These are phyloP conservation scores for Cephus nigrinus DNA, from an alignment of 2,888 invertebrate genomes.

Conservation along the genomic window DNA sequence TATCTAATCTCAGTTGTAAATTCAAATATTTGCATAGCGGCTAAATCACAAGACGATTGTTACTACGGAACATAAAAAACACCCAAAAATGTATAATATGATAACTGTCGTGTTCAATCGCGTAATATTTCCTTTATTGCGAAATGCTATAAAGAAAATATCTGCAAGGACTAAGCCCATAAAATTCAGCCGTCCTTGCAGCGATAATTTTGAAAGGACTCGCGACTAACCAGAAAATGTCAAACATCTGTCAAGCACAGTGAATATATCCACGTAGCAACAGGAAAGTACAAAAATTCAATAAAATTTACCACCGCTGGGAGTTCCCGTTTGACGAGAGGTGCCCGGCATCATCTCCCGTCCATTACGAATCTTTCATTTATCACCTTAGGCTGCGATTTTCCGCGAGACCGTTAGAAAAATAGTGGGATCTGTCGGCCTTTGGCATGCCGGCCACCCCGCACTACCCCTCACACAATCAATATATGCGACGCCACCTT, in stretches of 20 bases:
- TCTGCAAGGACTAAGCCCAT: not conserved
- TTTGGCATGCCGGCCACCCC: slow-evolving; percentile 58
- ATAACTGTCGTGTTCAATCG: not conserved
- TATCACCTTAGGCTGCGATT: slow-evolving; percentile 25
- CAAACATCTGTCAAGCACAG: slow-evolving; percentile 51
- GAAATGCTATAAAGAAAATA: not conserved
- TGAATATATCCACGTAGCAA: not conserved
- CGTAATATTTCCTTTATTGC: not conserved
- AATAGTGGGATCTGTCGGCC: slow-evolving; percentile 54
- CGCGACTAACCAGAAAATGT: slow-evolving; percentile 24
- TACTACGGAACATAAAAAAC: slow-evolving; percentile 5
- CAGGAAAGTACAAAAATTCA: not conserved
- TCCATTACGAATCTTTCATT: slow-evolving; percentile 44
- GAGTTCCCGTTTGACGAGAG: slow-evolving; percentile 55
- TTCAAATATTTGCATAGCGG: not conserved
- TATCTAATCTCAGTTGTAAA: not conserved
- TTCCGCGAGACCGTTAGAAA: slow-evolving; percentile 54
- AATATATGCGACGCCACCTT: slow-evolving; percentile 40
- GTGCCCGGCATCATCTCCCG: slow-evolving; percentile 63
- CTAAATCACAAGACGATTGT: not conserved
- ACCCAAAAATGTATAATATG: not conserved
- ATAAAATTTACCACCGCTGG: slow-evolving; percentile 56
- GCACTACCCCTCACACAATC: slow-evolving; percentile 27
- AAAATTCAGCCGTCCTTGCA: not conserved
- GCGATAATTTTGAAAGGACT: not conserved